Percentiles rank a stretch among this genome's conserved stretches.
These are phyloP conservation scores for Drosophila willistoni DNA, from an alignment of 1,140 invertebrate genomes.

Conservation along the genomic window DNA sequence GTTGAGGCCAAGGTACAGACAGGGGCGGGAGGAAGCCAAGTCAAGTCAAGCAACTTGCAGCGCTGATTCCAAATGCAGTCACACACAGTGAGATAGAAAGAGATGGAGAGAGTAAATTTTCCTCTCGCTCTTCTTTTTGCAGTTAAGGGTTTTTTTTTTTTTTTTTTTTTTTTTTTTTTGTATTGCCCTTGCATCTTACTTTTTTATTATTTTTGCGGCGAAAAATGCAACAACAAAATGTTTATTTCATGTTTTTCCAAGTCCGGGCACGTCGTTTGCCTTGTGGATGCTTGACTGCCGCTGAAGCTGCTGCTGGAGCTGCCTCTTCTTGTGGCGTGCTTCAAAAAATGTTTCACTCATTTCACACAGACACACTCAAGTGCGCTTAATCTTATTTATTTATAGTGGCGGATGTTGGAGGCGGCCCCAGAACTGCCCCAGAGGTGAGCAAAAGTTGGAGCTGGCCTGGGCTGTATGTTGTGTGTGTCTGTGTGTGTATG, in stretches of 20 bases:
- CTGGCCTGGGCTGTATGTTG: neutral
- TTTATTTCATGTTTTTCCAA: conserved; percentile 76
- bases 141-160: neutral
- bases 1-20: neutral
- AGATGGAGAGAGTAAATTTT: neutral
- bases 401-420: conserved; percentile 39
- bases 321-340: conserved; percentile 19
- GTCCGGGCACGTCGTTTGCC: conserved; percentile 69
- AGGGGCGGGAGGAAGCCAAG: conserved; percentile 28
- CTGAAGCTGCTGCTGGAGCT: conserved; percentile 15
- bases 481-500: no score
- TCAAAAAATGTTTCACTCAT: conserved; percentile 49
- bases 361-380: conserved; percentile 62
- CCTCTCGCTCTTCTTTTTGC: neutral
- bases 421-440: neutral
- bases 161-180: neutral
- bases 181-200: neutral
- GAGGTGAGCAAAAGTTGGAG: neutral
- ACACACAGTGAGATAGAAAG: conserved; percentile 6
- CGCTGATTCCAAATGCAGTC: conserved; percentile 66
- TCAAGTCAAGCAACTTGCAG: conserved; percentile 49
- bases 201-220: conserved; percentile 22
- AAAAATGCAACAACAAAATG: conserved; percentile 51
- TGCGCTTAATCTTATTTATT: conserved; percentile 79
- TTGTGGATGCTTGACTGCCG: conserved; percentile 38